Base-by-base conservation (phyloP, 1,140 invertebrate species). In the Metaphire vulgaris region DNA sequence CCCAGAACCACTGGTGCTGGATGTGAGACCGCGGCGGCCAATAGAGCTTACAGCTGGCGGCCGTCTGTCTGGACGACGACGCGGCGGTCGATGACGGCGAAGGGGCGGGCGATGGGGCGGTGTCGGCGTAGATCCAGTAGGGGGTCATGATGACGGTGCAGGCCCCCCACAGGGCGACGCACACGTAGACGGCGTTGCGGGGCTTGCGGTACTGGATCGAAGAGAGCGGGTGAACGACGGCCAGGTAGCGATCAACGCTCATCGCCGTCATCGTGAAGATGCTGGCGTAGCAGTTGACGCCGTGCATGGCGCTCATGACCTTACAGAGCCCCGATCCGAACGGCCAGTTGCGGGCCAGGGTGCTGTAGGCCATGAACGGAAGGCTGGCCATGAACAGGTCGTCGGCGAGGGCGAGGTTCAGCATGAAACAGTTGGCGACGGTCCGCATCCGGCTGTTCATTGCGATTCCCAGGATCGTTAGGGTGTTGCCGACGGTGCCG, bases 251-350 rank as follows among this genome's bases (percentile, higher is more conserved):
- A 85, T 98, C 96, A 0, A 93, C 94, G 76, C 93, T 94, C 94
- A 98, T 96, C 56, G 97, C 95, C 74, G 94, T 92, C 16, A 98
- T 87, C 80, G 97, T 94, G 76, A 97, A 93, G 68, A 93, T 94
- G 79, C 93, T 94, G 0, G 95, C 96, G 82, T 97, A 97, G 84
- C 97, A 94, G 82, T 97, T 98, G 71, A 98, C 95, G 32, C 93
- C 94, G 0, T 94, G 97, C 0, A 92, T 92, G 15, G 93, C 94
- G 91, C 97, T 83, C 78, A 83, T 85, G 28, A 86, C 30, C 67
- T 69, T 69, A 26, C 67, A 69, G 14, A 26, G 67, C n/a, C 2
- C 67, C 2, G 67, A 2, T 26, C 67, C 67, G 31, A 69, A 69
- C 67, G 31, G n/a, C 67, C 67, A 69, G 67, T 69, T 69, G 14